Conservation (phyloP, 2,888 invertebrate species). For the Acanthosepion lycidas region DNA sequence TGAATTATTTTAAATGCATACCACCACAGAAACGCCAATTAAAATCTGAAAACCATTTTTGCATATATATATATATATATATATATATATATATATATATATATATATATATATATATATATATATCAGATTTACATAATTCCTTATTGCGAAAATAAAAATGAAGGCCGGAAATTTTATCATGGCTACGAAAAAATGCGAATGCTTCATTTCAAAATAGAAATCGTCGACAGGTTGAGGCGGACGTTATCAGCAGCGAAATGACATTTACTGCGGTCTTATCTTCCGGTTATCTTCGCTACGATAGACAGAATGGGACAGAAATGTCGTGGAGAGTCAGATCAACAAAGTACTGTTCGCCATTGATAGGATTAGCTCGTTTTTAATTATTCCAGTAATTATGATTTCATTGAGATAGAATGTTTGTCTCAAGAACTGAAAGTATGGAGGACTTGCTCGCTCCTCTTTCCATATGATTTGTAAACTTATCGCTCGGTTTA, state of each 20-base stretch:
- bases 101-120: neutral
- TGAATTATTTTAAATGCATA: too few species aligned
- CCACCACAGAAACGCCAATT: too few species aligned
- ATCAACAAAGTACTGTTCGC: constrained; percentile 4
- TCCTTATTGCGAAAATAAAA: neutral
- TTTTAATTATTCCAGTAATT: constrained; percentile 3
- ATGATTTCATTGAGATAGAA: constrained; percentile 33
- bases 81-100: neutral
- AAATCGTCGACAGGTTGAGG: neutral
- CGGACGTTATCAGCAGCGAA: neutral
- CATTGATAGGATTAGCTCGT: neutral
- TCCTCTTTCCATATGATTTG: neutral
- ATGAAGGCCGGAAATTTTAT: neutral
- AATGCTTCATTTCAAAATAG: neutral
- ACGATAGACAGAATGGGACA: neutral
- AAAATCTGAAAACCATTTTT: too few species aligned
- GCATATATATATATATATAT: neutral
- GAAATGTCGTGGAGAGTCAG: neutral
- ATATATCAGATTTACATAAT: neutral
- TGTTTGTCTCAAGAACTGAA: neutral
- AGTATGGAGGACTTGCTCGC: neutral
- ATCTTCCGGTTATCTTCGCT: neutral
- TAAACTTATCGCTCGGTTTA: neutral
- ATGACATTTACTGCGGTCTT: constrained; percentile 33
- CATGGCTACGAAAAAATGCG: neutral